Conservation (phyloP, 2,113 vertebrate genomes). For the Perca flavescens region DNA sequence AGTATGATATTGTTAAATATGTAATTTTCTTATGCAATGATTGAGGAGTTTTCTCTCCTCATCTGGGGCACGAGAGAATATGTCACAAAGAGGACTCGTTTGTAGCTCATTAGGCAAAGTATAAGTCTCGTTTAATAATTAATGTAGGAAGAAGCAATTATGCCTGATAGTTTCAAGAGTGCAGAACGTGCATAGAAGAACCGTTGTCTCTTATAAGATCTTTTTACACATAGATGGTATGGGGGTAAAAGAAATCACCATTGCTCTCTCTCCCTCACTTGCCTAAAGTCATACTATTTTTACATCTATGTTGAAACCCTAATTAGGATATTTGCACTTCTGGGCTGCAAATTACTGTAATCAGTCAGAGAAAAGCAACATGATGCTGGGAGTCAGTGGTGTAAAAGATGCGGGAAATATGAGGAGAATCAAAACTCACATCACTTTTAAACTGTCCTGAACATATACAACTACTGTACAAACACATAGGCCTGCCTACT, state of each 20-base stretch:
- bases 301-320: constrained; percentile 1
- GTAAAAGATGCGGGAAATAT: background rate
- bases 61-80: constrained; percentile 5
- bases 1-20: constrained; percentile 25
- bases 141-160: constrained; percentile 46
- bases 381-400: background rate
- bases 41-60: background rate
- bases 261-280: background rate
- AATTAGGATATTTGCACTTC: background rate
- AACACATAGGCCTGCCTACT: background rate
- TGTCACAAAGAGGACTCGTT: constrained; percentile 26
- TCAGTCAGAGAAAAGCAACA: background rate
- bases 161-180: constrained; percentile 16
- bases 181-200: background rate
- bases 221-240: background rate
- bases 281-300: constrained; percentile 5
- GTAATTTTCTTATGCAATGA: constrained; percentile 25
- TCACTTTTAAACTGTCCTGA: background rate
- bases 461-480: background rate
- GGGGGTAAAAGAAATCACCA: background rate
- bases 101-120: constrained; percentile 42
- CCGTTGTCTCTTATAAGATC: background rate
- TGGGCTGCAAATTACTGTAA: background rate
- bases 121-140: constrained; percentile 56
- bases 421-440: background rate